Base-by-base conservation (phyloP, 1,140 invertebrate species). In the Schlechtendalia chinensis region DNA sequence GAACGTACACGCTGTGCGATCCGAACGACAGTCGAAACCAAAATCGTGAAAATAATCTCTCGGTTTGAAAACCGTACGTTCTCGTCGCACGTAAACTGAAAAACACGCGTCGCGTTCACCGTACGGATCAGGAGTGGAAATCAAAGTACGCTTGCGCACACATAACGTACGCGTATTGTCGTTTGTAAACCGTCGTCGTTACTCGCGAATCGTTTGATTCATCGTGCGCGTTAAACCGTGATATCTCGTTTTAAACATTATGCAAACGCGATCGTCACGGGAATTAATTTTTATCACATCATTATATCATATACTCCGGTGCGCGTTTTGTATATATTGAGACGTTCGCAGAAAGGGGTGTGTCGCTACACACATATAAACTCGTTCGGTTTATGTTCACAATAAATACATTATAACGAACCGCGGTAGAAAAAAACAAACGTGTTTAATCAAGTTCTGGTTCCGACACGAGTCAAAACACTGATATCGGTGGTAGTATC, bases 251-350 rank as follows among this genome's bases (percentile, higher is more conserved):
- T 58, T 29, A 4, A 53, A 12, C 58, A 58, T 39, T 75, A 75
- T 75, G 71, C 54, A 75, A 75, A 75, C 29, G n/a, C n/a, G 56
- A 8, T 24, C 72, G 32, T 75, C n/a, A 75, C 54, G 72, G 72
- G 10, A 59, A 59, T 75, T 75, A 75, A 75, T 59, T 59, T 75
- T 75, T 56, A 75, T 56, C 45, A n/a, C n/a, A 32, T 19, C 58
- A 27, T 27, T 58, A 5, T 58, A 14, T 14, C 4, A 22, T 22
- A 4, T 12, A 1, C 58, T 59, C 5, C 4, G 16, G 1, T 24
- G n/a, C n/a, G n/a, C n/a, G n/a, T n/a, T n/a, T n/a, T n/a, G n/a
- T n/a, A n/a, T n/a, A 59, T 53, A 19, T 59, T 16, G 22, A n/a
- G n/a, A n/a, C 14, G 5, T 14, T 14, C 14, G 3, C 24, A n/a